These are phyloP conservation scores for Prunella strophiata DNA, from an alignment of 2,797 vertebrate species.

Conservation along the genomic window DNA sequence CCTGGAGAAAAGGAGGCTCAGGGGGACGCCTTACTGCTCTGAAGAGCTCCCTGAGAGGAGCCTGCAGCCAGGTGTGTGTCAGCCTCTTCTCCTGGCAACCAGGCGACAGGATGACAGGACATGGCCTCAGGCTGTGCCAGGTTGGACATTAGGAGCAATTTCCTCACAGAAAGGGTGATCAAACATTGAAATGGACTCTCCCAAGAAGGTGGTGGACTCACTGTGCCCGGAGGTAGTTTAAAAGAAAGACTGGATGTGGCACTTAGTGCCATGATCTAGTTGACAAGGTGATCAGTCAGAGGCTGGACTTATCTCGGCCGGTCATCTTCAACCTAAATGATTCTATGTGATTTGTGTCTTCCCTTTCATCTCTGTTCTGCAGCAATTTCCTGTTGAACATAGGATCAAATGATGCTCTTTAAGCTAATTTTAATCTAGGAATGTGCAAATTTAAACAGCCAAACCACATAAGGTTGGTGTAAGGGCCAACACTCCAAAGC, in stretches of 20 bases:
- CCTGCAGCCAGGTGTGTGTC: fast-evolving
- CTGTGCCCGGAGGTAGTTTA: background rate
- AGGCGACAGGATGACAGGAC: background rate
- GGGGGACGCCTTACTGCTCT: no score
- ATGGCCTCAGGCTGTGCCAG: no score
- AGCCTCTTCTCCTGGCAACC: background rate
- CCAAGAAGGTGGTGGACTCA: background rate
- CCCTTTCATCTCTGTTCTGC: background rate
- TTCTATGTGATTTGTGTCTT: background rate
- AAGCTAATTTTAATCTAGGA: background rate
- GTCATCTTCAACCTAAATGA: background rate
- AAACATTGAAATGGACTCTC: background rate
- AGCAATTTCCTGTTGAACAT: background rate
- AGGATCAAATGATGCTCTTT: background rate
- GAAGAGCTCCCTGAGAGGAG: background rate
- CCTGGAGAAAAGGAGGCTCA: background rate
- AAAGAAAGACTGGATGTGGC: background rate
- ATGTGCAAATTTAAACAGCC: fast-evolving
- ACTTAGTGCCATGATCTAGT: no score
- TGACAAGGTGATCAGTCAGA: background rate
- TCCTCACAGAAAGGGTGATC: background rate
- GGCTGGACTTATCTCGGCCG: background rate
- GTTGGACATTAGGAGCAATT: background rate
- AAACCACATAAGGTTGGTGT: background rate
- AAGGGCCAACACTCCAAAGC: background rate